A percentile compares a stretch with the other conserved stretches of the same genome.
Evolutionary conservation across 2,888 invertebrate genomes (phyloP).

Genomic region (Euproctis similis): DNA sequence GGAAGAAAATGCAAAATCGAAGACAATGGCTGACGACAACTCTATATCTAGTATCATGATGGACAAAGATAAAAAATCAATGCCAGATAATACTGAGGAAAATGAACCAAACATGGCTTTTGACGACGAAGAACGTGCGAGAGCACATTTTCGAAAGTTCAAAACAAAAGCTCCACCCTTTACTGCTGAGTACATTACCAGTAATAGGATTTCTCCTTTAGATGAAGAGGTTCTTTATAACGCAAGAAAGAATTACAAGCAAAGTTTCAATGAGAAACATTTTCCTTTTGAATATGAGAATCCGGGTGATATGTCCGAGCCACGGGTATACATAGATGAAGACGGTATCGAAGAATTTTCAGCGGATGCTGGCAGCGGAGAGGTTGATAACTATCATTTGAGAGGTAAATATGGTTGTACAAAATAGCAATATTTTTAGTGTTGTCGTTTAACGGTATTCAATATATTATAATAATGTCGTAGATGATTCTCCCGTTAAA

Average conservation of each 20-base stretch:
- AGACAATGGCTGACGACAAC: conserved; percentile 18
- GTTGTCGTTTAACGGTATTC: not conserved
- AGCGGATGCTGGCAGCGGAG: conserved; percentile 61
- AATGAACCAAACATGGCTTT: conserved; percentile 46
- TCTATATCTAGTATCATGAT: conserved; percentile 28
- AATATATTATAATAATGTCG: conserved; percentile 6
- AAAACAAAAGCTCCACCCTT: conserved; percentile 47
- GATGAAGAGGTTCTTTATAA: conserved; percentile 63
- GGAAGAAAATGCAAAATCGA: conserved; percentile 36
- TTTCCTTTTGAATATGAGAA: conserved; percentile 69
- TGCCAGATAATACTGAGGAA: conserved; percentile 30
- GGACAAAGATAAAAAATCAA: conserved; percentile 59
- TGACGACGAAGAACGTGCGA: conserved; percentile 66
- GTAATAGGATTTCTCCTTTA: conserved; percentile 53
- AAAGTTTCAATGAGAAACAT: conserved; percentile 62
- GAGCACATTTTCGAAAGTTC: conserved; percentile 62
- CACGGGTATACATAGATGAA: conserved; percentile 75
- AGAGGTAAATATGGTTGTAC: conserved; percentile 41
- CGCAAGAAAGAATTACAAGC: conserved; percentile 62
- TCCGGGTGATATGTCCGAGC: conserved; percentile 67
- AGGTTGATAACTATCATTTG: conserved; percentile 45
- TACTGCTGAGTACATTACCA: conserved; percentile 61
- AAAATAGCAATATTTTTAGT: too few relatives aligned
- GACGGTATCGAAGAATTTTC: conserved; percentile 59
- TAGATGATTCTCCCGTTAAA: conserved; percentile 32